Evolutionary conservation across 2,888 invertebrate species (phyloP), one percentile per base, ranked within the genome.

Genomic region (Diachrysia chrysitis): DNA sequence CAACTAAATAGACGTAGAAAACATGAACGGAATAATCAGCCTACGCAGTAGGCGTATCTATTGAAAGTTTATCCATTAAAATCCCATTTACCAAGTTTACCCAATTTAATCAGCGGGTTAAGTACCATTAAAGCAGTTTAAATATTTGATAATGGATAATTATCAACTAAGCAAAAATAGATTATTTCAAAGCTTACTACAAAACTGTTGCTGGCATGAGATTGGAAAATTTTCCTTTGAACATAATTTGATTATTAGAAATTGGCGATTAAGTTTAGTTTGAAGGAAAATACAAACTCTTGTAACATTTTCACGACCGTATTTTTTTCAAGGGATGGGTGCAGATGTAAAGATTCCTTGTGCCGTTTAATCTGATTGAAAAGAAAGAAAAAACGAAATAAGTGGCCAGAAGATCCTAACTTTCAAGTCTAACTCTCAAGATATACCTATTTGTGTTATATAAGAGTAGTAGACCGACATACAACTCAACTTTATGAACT

Each of bases 1-100:
- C 12, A 57, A 35, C 51, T 35, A 58, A 67, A 65, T 54, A 65
- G 37, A 37, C 63, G 9, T 48, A 65, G 66, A 79, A 78, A 78
- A 65, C 58, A 70, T 71, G 63, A 72, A 69, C 57, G 61, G 63
- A 76, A 68, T 69, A 59, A 78, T 70, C 63, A 64, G 60, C 46
- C 61, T 56, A 60, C 63, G 66, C 72, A 63, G 66, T 75, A 78
- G 71, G 78, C 74, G 76, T 76, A 81, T 75, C 72, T 77, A 74
- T 78, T 72, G 67, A 83, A 87, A 86, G 82, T 87, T 85, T 81
- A 65, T 78, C 76, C 82, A 87, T 86, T 86, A 83, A 83, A 85
- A 83, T 66, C 76, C 77, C 82, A 84, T 86, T 87, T 76, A 78
- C 79, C 63, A 84, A 87, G 78, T 84, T 85, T 75, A 71, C 54